Conservation (phyloP, 1,140 invertebrate species). For the Manduca sexta region DNA sequence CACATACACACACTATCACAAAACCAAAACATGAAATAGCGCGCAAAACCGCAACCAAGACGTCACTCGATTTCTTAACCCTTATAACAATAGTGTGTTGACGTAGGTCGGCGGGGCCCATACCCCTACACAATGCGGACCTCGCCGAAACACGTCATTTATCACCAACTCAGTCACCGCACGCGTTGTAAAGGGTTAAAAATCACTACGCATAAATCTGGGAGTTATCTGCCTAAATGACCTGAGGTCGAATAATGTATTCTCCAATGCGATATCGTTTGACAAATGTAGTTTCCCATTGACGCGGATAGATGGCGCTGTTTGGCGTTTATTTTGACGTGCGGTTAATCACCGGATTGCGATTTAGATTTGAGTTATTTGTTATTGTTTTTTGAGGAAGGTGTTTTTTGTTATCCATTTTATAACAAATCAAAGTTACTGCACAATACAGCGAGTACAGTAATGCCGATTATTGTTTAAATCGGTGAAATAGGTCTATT, state of each 20-base stretch:
- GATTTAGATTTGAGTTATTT: not conserved
- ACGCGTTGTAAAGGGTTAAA: conserved; percentile 47
- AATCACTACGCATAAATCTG: conserved; percentile 56
- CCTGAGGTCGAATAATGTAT: conserved; percentile 29
- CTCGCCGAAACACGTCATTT: conserved; percentile 29
- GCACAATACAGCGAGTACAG: too few relatives aligned
- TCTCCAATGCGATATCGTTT: conserved; percentile 31
- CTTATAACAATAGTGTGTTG: too few relatives aligned
- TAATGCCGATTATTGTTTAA: too few relatives aligned
- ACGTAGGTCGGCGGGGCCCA: too few relatives aligned
- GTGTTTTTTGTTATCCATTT: not conserved
- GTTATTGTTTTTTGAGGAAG: not conserved
- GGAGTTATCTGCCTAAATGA: conserved; percentile 58
- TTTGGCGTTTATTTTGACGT: conserved; percentile 29
- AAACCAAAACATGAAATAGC: too few relatives aligned
- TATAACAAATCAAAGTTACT: too few relatives aligned
- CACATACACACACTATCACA: too few relatives aligned
- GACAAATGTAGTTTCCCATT: conserved; percentile 41
- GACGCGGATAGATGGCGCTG: conserved; percentile 33
- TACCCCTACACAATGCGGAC: not conserved
- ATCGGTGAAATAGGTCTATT: too few relatives aligned
- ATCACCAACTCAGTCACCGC: conserved; percentile 32
- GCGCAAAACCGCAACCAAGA: too few relatives aligned
- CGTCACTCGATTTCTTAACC: too few relatives aligned
- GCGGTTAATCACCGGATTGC: not conserved